Conservation (phyloP, 2,888 invertebrate genomes). For the Drosophila yooni region DNA sequence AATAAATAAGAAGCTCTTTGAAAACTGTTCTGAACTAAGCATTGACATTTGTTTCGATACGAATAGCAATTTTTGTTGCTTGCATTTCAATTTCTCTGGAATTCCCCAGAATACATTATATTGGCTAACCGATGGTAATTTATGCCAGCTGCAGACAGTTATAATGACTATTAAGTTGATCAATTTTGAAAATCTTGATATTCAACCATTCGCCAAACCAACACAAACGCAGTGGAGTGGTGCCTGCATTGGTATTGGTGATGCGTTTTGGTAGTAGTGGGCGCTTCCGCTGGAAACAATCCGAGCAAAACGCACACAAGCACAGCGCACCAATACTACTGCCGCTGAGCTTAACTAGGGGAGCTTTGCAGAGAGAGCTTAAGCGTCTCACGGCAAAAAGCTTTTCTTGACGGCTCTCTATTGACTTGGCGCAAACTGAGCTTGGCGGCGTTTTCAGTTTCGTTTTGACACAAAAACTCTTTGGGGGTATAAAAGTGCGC, state of each 20-base stretch:
- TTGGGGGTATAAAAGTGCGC: slow-evolving; percentile 85
- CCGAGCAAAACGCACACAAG: slow-evolving; percentile 50
- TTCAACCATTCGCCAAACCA: slow-evolving; percentile 36
- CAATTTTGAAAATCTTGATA: slow-evolving; percentile 44
- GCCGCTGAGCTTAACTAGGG: not conserved
- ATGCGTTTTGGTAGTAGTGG: slow-evolving; percentile 47
- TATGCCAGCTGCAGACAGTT: slow-evolving; percentile 19
- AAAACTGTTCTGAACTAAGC: slow-evolving; percentile 30
- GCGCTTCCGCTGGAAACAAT: slow-evolving; percentile 68
- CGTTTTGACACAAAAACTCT: slow-evolving; percentile 80
- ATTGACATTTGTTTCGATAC: slow-evolving; percentile 49
- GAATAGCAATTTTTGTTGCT: not conserved
- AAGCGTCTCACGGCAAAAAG: slow-evolving; percentile 28
- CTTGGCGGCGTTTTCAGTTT: slow-evolving; percentile 69
- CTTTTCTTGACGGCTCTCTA: slow-evolving; percentile 44
- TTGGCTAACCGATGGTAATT: slow-evolving; percentile 30
- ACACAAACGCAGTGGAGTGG: slow-evolving; percentile 28
- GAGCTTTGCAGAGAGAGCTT: slow-evolving; percentile 44
- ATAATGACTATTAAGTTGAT: slow-evolving; percentile 39
- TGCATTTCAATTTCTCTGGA: slow-evolving; percentile 44
- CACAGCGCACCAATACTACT: slow-evolving; percentile 44
- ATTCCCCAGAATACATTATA: slow-evolving; percentile 57
- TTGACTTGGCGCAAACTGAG: slow-evolving; percentile 49
- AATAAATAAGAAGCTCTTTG: slow-evolving; percentile 14
- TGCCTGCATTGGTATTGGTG: slow-evolving; percentile 44